Base-by-base conservation (phyloP, 1,140 invertebrate species). In the Ceratina calcarata region DNA sequence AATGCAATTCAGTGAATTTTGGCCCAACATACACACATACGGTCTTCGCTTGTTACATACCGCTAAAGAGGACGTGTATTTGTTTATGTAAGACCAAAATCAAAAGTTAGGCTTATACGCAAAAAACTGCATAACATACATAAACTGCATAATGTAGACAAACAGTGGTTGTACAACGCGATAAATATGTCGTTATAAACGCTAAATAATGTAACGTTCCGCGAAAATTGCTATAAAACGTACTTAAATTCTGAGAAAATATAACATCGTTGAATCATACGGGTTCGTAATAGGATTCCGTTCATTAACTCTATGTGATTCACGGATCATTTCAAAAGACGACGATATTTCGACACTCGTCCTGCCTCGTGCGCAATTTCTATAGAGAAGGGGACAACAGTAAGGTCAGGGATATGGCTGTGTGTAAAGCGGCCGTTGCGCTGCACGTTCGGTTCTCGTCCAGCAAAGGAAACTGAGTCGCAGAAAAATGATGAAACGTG, bases 321-420 rank as follows among this genome's bases (percentile, higher is more conserved):
- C 90, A 87, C 89, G 86, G 84, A 90, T 87, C 88, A 90, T 91
- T 90, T 91, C 89, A 90, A 90, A 90, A 91, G 88, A 82, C 82
- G 88, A 82, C 82, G 22, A n/a, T 49, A 70, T 92, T 92, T 91
- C 91, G 89, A 91, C 88, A 92, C 85, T 86, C 85, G 86, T 86
- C 78, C 80, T 73, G 84, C 58, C 87, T 82, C 55, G 62, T 90
- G 87, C 87, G 87, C 88, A 91, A 91, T 86, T 86, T 71, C 84
- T 82, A 86, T 79, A 72, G 75, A 85, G 89, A 82, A 78, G 55
- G 75, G 70, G 85, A 60, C 15, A 49, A 78, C 82, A 72, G 85
- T 91, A 91, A 92, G 91, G 91, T 92, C 91, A 92, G 90, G 91
- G 91, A 86, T 91, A 91, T 82, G 76, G 78, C 71, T 86, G 84